Evolutionary conservation across 1,140 invertebrate species (phyloP).

Genomic region (Camponotus floridanus): DNA sequence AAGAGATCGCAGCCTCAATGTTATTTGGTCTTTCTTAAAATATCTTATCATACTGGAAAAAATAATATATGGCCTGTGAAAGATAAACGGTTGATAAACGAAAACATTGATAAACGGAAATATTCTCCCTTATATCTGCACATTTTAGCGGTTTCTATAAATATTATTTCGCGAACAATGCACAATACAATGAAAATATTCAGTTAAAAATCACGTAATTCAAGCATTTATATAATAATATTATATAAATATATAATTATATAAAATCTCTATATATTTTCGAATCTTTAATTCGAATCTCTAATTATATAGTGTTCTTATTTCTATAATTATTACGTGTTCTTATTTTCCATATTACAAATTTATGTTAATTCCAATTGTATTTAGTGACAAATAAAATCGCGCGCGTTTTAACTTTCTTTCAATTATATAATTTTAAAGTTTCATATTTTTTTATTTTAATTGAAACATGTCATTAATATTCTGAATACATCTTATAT

Average conservation of each 20-base stretch:
- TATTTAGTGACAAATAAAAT: too few species aligned
- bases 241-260: neutral
- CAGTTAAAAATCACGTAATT: neutral
- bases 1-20: neutral
- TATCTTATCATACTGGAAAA: conserved; percentile 33
- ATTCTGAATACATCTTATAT: neutral
- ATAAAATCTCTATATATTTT: neutral
- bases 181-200: conserved; percentile 15
- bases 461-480: neutral
- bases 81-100: conserved; percentile 7
- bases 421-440: too few species aligned
- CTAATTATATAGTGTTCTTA: neutral
- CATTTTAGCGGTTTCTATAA: neutral
- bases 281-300: neutral
- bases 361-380: neutral
- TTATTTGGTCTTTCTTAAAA: conserved; percentile 39
- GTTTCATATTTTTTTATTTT: too few species aligned
- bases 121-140: conserved; percentile 24
- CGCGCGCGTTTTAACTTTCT: too few species aligned
- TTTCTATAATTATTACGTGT: conserved; percentile 14
- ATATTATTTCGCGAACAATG: neutral
- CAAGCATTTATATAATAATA: neutral
- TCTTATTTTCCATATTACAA: neutral
- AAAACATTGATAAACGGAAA: conserved; percentile 22
- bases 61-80: neutral